Percentiles rank a stretch among this genome's conserved stretches.
Conservation (phyloP, 2,797 vertebrate genomes). For the Pyrocephalus nanus region DNA sequence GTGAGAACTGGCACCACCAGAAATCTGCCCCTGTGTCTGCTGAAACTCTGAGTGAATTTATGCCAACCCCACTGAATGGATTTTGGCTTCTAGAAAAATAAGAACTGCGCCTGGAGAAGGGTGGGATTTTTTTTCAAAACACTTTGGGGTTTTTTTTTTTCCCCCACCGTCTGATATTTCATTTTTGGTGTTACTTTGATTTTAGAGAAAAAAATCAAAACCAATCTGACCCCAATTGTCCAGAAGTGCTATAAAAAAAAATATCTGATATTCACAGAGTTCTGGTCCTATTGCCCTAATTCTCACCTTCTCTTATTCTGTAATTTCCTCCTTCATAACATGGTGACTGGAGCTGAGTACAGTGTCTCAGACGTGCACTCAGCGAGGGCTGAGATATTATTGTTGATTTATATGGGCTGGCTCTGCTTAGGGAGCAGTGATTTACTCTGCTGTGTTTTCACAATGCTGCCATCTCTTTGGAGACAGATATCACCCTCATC, state of each 20-base stretch:
- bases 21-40: background rate
- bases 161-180: constrained; percentile 20
- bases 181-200: constrained; percentile 42
- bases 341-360: constrained; percentile 30
- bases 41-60: background rate
- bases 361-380: constrained; percentile 53
- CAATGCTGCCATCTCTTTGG: constrained; percentile 42
- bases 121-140: background rate
- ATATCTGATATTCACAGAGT: constrained; percentile 17
- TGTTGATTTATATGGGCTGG: constrained; percentile 57
- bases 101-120: background rate
- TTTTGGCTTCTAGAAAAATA: background rate
- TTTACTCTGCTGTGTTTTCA: constrained; percentile 55
- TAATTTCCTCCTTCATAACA: constrained; percentile 56
- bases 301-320: constrained; percentile 66
- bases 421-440: constrained; percentile 35
- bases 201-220: constrained; percentile 52
- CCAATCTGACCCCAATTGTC: constrained; percentile 58
- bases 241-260: background rate
- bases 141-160: background rate
- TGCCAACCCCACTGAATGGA: background rate
- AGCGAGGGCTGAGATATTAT: constrained; percentile 42
- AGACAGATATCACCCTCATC: constrained; percentile 42
- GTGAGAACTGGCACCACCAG: background rate
- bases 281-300: constrained; percentile 59